Evolutionary conservation across 2,797 vertebrate species (phyloP), one percentile per base, ranked within the genome.

Genomic region (Rallus crepitans): DNA sequence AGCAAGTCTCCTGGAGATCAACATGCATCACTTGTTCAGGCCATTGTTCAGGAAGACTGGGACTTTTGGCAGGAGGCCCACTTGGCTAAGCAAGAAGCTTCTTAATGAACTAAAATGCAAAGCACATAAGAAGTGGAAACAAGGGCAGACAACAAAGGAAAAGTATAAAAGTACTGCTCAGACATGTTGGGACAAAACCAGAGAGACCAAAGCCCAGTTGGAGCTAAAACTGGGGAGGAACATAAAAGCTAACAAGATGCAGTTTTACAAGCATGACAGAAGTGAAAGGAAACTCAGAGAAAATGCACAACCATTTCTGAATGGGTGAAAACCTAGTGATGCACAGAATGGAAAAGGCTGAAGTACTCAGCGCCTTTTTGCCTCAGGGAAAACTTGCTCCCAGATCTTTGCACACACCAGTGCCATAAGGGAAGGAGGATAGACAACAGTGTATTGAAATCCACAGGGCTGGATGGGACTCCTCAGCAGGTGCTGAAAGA

Each of bases 41-140:
- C 56, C 75, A 81, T 93, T 95, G 87, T 94, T 94, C 69, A 81
- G 82, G 76, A 94, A 95, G 76, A 88, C 45, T 81, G 76, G 31
- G 53, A 83, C 65, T 91, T 93, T 88, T 97, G 96, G 95, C 85
- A 93, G 82, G 63, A 88, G 85, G 87, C 90, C 79, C 40, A 69
- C 65, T 95, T 95, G 93, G 79, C 91, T 95, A 72, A 90, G 55
- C 39, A 86, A 91, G 61, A n/a, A 61, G 72, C n/a, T 95, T 83
- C 82, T 81, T 90, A 95, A 95, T 79, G 61, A 95, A 69, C 82
- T 72, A 52, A 93, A 95, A 94, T 95, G 90, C 93, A 88, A 93
- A 94, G 80, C 65, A 79, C 80, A 55, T 88, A 83, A 83, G 40
- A 87, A 79, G n/a, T 88, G 66, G 66, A 94, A 97, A 93, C 64